Conservation (phyloP, 2,113 vertebrate genomes). For the Bungarus multicinctus region DNA sequence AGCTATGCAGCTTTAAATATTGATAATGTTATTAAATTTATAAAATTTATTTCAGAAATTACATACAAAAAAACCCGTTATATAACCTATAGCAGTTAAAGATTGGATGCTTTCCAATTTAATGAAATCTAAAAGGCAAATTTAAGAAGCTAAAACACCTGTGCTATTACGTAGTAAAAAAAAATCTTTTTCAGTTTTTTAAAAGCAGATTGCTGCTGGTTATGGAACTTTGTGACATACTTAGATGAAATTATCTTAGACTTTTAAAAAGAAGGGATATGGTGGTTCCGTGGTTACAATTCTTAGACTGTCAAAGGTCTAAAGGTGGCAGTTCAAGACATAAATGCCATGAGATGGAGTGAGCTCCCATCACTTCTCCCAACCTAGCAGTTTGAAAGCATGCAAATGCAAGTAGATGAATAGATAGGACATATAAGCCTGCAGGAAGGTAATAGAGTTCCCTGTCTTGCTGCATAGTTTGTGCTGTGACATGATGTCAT, state of each 20-base stretch:
- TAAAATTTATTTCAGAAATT: not conserved
- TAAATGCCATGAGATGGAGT: not conserved
- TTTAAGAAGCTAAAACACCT: not conserved
- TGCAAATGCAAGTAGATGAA: not conserved
- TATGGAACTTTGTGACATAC: conserved; percentile 2
- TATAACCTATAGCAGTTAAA: not conserved
- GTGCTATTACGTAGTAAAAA: not conserved
- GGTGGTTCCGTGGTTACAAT: not conserved
- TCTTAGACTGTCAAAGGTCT: not conserved
- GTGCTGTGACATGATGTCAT: not conserved
- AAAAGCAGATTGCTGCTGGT: not conserved
- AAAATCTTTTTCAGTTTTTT: not conserved
- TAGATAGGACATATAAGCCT: not conserved
- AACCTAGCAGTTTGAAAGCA: not conserved
- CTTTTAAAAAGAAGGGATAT: not conserved
- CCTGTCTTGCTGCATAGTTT: not conserved
- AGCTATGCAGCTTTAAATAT: not conserved
- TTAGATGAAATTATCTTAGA: conserved; percentile 14
- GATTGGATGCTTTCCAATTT: conserved; percentile 5
- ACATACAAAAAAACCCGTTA: not conserved
- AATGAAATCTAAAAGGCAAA: conserved; percentile 17
- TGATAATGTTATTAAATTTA: not conserved
- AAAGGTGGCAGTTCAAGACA: not conserved
- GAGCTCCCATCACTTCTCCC: not conserved
- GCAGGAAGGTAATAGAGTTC: not conserved